These are phyloP conservation scores for Antitype chi DNA, from an alignment of 2,888 invertebrate genomes.

Conservation along the genomic window DNA sequence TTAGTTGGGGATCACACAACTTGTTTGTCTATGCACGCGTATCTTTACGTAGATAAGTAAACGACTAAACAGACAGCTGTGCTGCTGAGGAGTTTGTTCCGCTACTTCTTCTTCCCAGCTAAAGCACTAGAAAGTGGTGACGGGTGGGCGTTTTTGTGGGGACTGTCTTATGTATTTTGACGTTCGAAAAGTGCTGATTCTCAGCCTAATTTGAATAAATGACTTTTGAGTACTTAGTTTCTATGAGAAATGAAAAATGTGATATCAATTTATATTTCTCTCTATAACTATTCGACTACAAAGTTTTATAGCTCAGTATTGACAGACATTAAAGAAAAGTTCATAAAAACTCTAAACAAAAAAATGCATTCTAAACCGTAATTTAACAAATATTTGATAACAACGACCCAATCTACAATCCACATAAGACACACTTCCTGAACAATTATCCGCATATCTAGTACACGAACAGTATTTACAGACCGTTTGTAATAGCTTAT, in stretches of 20 bases:
- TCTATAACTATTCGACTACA: too few relatives aligned
- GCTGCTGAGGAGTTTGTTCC: too few relatives aligned
- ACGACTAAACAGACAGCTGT: too few relatives aligned
- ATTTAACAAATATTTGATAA: background rate
- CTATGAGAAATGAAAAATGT: background rate
- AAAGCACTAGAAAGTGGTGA: too few relatives aligned
- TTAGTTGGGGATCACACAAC: background rate
- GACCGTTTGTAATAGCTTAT: slow-evolving; percentile 24
- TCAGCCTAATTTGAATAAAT: too few relatives aligned
- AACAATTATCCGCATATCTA: slow-evolving; percentile 28
- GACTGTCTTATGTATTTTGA: too few relatives aligned
- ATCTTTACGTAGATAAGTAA: background rate
- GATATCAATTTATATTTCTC: background rate
- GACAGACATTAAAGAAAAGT: background rate
- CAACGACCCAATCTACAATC: background rate
- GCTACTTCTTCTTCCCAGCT: too few relatives aligned
- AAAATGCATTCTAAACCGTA: background rate
- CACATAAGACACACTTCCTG: slow-evolving; percentile 26
- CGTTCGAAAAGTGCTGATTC: too few relatives aligned
- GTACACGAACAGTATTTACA: slow-evolving; percentile 21
- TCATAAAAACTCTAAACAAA: background rate
- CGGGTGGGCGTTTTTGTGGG: too few relatives aligned
- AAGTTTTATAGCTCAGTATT: background rate
- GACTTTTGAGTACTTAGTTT: background rate
- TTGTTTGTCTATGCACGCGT: background rate